Conservation (phyloP, 2,888 invertebrate genomes). For the Strigamia crassipes region DNA sequence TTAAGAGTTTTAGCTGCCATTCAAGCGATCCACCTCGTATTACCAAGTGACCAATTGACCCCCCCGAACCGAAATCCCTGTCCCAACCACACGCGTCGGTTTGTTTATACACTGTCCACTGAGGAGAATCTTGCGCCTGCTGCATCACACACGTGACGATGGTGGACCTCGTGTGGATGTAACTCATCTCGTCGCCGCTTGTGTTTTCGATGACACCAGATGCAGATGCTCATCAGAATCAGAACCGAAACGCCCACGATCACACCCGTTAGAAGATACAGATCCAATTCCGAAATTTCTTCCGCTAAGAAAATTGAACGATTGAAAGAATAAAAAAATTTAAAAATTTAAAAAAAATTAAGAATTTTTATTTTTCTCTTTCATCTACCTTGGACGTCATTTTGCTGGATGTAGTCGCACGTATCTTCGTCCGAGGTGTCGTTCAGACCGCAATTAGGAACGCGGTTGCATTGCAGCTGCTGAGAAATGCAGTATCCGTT, state of each 20-base stretch:
- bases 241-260: conserved; percentile 62
- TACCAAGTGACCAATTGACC: conserved; percentile 7
- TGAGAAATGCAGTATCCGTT: conserved; percentile 79
- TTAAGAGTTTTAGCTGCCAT: conserved; percentile 43
- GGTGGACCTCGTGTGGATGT: conserved; percentile 49
- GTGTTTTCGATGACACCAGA: conserved; percentile 64
- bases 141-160: conserved; percentile 64
- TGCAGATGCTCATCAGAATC: conserved; percentile 61
- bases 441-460: conserved; percentile 82
- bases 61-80: background rate
- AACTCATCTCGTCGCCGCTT: conserved; percentile 53
- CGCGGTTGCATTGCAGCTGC: conserved; percentile 74
- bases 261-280: conserved; percentile 64
- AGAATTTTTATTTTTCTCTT: too few relatives aligned
- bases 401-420: conserved; percentile 67
- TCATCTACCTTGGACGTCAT: background rate
- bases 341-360: too few relatives aligned
- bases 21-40: conserved; percentile 33
- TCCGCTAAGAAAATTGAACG: conserved; percentile 57
- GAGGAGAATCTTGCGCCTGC: conserved; percentile 65
- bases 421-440: conserved; percentile 76
- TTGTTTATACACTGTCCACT: conserved; percentile 65
- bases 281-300: conserved; percentile 65
- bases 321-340: too few relatives aligned
- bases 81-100: conserved; percentile 18